A percentile compares a stretch with the other conserved stretches of the same genome.
phyloP scores from a whole-genome alignment of 1,140 invertebrate genomes.

The Stenopsyche tienmushanensis region DNA sequence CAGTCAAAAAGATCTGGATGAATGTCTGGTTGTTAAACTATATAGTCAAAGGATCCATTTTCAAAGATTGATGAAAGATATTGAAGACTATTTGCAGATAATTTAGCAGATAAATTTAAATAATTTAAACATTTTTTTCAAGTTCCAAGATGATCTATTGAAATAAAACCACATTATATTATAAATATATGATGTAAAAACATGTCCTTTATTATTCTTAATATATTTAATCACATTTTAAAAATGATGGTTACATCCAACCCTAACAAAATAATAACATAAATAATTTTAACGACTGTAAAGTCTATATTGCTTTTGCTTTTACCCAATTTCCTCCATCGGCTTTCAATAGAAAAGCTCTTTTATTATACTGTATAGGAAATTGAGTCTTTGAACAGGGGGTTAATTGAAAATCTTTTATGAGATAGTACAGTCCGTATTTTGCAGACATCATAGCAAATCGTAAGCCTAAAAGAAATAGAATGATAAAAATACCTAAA shows the following conservation, averaged over 20 bases:
- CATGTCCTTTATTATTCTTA: background rate
- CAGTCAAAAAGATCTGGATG: no score
- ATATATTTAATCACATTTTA: background rate
- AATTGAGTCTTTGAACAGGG: constrained; percentile 30
- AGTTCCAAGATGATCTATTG: background rate
- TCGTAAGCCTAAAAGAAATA: constrained; percentile 30
- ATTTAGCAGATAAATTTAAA: no score
- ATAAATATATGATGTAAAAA: background rate
- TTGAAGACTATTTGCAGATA: background rate
- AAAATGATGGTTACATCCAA: background rate
- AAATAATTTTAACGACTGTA: background rate
- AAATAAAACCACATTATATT: background rate
- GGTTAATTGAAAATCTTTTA: constrained; percentile 31
- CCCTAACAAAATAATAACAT: background rate
- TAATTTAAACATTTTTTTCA: no score
- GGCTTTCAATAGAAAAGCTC: constrained; percentile 31
- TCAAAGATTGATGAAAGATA: background rate
- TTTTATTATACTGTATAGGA: constrained; percentile 31
- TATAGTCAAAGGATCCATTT: no score
- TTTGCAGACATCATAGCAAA: constrained; percentile 40
- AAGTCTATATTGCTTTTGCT: constrained; percentile 18
- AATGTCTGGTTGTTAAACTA: no score
- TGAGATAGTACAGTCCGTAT: constrained; percentile 33
- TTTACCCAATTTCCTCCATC: constrained; percentile 35
- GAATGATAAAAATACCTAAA: background rate